A percentile compares a stretch with the other conserved stretches of the same genome.
These are phyloP conservation scores for Salvelinus fontinalis DNA, from an alignment of 2,113 vertebrate genomes.

Conservation along the genomic window DNA sequence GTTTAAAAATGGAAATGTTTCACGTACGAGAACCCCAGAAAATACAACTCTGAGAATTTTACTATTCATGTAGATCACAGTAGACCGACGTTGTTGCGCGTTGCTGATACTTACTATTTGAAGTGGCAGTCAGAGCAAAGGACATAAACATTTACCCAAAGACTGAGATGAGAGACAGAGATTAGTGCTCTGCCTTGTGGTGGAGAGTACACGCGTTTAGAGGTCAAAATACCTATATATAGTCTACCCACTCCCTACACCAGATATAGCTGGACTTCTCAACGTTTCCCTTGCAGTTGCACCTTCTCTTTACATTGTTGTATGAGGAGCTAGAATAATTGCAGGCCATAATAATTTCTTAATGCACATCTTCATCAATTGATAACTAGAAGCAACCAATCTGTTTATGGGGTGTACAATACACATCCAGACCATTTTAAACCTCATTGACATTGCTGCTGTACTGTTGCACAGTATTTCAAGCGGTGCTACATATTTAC, in stretches of 20 bases:
- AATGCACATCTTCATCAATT: too few species aligned
- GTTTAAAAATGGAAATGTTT: neutral
- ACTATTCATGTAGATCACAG: neutral
- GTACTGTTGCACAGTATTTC: too few species aligned
- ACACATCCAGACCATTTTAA: too few species aligned
- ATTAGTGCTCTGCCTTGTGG: neutral
- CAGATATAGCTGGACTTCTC: neutral
- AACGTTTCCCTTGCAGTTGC: neutral
- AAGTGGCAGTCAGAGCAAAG: neutral
- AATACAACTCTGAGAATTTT: neutral
- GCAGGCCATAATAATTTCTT: neutral
- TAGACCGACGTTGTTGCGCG: neutral
- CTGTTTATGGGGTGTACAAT: too few species aligned
- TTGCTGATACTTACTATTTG: slow-evolving; percentile 9
- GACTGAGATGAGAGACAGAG: slow-evolving; percentile 14
- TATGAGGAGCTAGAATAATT: neutral
- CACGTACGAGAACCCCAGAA: neutral
- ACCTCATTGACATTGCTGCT: too few species aligned
- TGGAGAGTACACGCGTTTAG: too few species aligned
- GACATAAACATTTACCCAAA: slow-evolving; percentile 24
- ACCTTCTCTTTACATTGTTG: neutral
- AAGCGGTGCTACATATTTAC: too few species aligned
- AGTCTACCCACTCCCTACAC: neutral
- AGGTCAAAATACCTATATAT: too few species aligned
- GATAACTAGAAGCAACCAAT: too few species aligned